These are phyloP conservation scores for Microtus ochrogaster DNA, from an alignment of 2,113 vertebrate genomes.

Conservation along the genomic window DNA sequence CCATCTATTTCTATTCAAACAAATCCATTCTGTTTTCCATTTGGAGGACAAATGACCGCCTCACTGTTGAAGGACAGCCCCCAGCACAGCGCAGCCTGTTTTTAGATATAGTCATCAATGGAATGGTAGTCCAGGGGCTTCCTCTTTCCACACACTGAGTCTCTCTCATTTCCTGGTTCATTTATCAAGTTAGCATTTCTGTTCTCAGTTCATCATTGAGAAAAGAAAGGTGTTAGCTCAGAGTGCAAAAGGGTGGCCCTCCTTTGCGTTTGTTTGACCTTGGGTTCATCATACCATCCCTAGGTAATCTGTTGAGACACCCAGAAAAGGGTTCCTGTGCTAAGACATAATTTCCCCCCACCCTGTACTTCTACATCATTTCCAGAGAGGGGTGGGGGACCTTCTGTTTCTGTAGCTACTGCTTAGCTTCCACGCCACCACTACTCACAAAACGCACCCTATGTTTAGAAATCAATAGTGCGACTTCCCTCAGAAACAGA, in stretches of 20 bases:
- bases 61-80: not conserved
- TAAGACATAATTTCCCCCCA: not conserved
- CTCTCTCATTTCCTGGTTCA: not conserved
- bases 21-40: constrained; percentile 11
- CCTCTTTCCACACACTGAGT: too few relatives aligned
- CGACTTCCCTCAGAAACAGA: not conserved
- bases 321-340: not conserved
- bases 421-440: not conserved
- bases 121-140: not conserved
- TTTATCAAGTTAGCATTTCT: constrained; percentile 12
- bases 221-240: not conserved
- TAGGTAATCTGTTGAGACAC: not conserved
- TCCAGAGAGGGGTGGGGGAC: not conserved
- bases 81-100: not conserved
- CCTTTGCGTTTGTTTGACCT: not conserved
- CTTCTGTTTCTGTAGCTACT: not conserved
- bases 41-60: not conserved
- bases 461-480: not conserved
- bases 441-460: not conserved
- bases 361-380: not conserved
- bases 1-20: constrained; percentile 68
- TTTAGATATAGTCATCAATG: not conserved
- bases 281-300: too few relatives aligned
- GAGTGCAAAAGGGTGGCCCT: not conserved
- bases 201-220: not conserved